Conservation (phyloP, 2,888 invertebrate genomes). For the Tortricodes alternella region DNA sequence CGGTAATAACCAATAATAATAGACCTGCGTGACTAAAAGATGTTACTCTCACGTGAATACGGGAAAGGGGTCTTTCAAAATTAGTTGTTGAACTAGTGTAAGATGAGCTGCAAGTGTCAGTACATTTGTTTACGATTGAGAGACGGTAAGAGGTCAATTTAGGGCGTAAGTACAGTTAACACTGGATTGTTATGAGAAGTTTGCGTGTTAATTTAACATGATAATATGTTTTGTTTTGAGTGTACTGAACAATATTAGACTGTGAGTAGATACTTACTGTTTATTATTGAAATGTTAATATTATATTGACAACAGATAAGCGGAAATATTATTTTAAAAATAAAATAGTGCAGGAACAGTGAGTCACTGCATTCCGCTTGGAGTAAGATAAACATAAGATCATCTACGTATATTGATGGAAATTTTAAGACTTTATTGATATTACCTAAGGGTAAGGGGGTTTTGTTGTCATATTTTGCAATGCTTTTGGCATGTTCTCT, state of each 20-base stretch:
- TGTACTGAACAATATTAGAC: not conserved
- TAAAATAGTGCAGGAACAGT: no score
- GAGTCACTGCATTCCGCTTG: no score
- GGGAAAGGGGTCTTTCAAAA: not conserved
- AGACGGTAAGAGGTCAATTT: conserved; percentile 4
- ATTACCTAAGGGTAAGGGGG: no score
- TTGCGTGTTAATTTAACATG: conserved; percentile 9
- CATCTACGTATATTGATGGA: no score
- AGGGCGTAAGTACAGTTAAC: conserved; percentile 2
- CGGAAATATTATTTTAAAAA: no score
- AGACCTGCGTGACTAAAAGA: not conserved
- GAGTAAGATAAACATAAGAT: no score
- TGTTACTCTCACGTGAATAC: not conserved
- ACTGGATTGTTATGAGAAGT: conserved; percentile 2
- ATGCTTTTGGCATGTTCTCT: no score
- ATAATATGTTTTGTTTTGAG: conserved; percentile 15
- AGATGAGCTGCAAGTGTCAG: not conserved
- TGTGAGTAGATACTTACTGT: not conserved
- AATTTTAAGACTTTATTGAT: no score
- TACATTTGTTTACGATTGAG: not conserved
- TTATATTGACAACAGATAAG: no score
- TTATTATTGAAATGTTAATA: not conserved
- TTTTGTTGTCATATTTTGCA: no score
- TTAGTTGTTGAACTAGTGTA: not conserved
- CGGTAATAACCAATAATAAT: not conserved